Base-by-base conservation (phyloP, 2,113 vertebrate species). In the Butorides virescens region DNA sequence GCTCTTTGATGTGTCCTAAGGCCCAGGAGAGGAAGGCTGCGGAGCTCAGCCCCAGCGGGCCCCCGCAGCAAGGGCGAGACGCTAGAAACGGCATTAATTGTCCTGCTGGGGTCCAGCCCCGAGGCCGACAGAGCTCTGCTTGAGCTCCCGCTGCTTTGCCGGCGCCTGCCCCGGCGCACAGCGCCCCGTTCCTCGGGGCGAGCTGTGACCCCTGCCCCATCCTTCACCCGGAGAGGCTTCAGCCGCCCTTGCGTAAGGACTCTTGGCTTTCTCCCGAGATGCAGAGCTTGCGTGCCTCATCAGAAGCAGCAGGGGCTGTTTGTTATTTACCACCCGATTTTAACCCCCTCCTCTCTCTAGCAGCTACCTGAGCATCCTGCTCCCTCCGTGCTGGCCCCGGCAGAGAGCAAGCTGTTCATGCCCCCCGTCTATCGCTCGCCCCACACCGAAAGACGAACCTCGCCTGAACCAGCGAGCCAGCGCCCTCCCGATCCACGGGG, bases 381-480 rank as follows among this genome's bases (percentile, higher is more conserved):
- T 87, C 65, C 32, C 34, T 56, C 85, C 63, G 73, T 9, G 18
- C 34, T 30, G n/a, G 36, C 49, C 49, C 46, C 0, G 0, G 17
- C 47, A 72, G 32, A 0, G 1, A 47, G 10, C 7, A 16, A 83
- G 68, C 18, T 56, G 26, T 16, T 49, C 5, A 0, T 3, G 44
- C 8, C 15, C 42, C 30, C 55, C 13, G 32, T 16, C 15, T 10
- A 27, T 29, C 2, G 6, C 44, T 36, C 39, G 15, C 9, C 46
- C 29, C 66, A 32, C 19, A 15, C 22, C 0, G 0, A 65, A 59
- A 79, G 78, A 81, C 39, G 29, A 52, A 34, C 47, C 32, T 42
- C 7, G 42, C 36, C 29, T 29, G 59, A 34, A 20, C 0, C 2
- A 1, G 19, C 0, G 0, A 50, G 32, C 1, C 0, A n/a, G 42